These are phyloP conservation scores for Callithrix jacchus DNA, from an alignment of 2,113 vertebrate genomes.

Conservation along the genomic window DNA sequence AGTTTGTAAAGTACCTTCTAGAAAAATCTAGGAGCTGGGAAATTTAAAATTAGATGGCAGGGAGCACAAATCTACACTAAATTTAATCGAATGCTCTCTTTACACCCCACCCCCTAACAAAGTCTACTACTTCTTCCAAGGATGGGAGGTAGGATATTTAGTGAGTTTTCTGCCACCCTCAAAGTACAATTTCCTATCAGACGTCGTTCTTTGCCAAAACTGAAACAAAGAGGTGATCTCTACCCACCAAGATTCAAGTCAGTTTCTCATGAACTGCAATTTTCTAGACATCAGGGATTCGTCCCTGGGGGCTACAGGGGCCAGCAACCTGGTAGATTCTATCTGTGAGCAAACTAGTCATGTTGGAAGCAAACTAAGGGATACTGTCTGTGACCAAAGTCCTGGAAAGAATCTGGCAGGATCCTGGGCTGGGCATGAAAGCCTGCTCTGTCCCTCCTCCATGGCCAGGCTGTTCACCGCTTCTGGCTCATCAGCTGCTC, in stretches of 20 bases:
- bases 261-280: background rate
- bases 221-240: background rate
- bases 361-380: background rate
- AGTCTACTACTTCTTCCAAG: background rate
- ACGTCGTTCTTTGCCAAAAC: background rate
- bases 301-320: background rate
- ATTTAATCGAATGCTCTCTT: background rate
- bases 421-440: background rate
- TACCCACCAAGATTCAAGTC: background rate
- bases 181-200: background rate
- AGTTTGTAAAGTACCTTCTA: conserved; percentile 22
- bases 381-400: background rate
- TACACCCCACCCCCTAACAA: background rate
- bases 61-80: background rate
- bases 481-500: background rate
- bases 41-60: background rate
- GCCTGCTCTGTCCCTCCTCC: background rate
- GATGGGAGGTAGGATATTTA: background rate
- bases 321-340: background rate
- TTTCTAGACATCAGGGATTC: background rate
- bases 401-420: background rate
- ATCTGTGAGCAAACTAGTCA: background rate
- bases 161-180: background rate
- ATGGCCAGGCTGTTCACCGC: background rate
- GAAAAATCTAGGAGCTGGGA: background rate